These are phyloP conservation scores for Aleadryas rufinucha DNA, from an alignment of 2,113 vertebrate genomes.

Conservation along the genomic window DNA sequence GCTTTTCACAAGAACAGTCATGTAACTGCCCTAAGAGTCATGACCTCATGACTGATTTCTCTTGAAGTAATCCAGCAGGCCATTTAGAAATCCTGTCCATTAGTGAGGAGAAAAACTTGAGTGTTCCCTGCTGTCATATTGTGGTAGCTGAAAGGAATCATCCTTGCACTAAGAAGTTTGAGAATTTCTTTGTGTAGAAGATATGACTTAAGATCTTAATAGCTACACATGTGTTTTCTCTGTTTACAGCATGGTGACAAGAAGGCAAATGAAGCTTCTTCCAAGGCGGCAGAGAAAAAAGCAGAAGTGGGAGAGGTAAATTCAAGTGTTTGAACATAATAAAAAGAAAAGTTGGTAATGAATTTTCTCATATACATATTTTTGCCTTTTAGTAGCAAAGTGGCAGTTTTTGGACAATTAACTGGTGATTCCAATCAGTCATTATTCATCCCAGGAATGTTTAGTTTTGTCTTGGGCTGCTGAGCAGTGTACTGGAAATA, in stretches of 20 bases:
- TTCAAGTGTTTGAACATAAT: not conserved
- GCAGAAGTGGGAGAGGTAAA: conserved; percentile 58
- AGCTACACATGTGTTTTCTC: not conserved
- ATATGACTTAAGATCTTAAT: not conserved
- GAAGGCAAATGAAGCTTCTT: conserved; percentile 42
- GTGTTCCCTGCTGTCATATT: rapidly evolving
- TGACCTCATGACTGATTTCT: not conserved
- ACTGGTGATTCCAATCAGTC: not conserved
- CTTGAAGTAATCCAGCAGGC: not conserved
- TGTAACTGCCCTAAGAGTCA: not conserved
- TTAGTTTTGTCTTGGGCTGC: not conserved
- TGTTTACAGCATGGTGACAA: conserved; percentile 56
- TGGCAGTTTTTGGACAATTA: not conserved
- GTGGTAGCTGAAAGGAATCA: not conserved
- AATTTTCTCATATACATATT: not conserved
- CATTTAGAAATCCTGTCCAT: not conserved
- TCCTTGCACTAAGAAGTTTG: not conserved
- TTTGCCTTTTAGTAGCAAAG: not conserved
- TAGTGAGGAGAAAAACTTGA: not conserved
- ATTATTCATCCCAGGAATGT: not conserved
- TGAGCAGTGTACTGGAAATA: not conserved
- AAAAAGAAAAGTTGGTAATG: not conserved
- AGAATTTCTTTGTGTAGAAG: not conserved
- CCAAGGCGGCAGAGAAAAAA: conserved; percentile 50
- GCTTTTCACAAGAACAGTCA: not conserved